Base-by-base conservation (phyloP, 2,888 invertebrate genomes). In the Saturnia pavonia region DNA sequence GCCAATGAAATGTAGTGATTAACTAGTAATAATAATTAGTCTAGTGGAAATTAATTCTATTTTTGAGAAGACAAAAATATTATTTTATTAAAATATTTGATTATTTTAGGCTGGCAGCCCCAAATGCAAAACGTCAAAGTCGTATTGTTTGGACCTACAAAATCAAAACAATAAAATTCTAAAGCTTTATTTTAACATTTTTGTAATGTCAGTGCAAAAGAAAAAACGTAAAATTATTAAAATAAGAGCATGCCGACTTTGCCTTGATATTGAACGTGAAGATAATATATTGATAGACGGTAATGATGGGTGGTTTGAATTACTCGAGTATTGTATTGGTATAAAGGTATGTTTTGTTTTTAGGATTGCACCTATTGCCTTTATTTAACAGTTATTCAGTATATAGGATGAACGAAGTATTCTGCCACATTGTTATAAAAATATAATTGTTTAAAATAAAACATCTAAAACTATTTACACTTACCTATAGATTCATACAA, bases 281-380 rank as follows among this genome's bases (percentile, higher is more conserved):
- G 74, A 78, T 70, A 75, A 72, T 68, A 74, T 81, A 22, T 57
- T 72, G 70, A 45, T 80, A 27, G n/a, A 54, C 66, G 70, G 66
- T 27, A 54, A 77, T 67, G 77, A 80, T 74, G 75, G 75, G 68
- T 82, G 80, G 78, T 76, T 82, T 6, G 69, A 77, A 66, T 73
- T 82, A 40, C 86, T 81, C 69, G 74, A 84, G 67, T 86, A 76
- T 76, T 88, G 88, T 77, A 76, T 85, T 69, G 85, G 83, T 69
- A n/a, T 88, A 48, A 70, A 74, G 67, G 89, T 88, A 79, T 84
- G 86, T 70, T n/a, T 42, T 40, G 27, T 34, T 65, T 34, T 48
- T 25, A n/a, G 48, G 19, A 42, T 19, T 57, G 9, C 22, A 48
- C 22, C 25, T 54, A 57, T 25, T 34, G 40, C 16, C 9, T 25